These are phyloP conservation scores for Morus bassanus DNA, from an alignment of 2,797 vertebrate species.

Conservation along the genomic window DNA sequence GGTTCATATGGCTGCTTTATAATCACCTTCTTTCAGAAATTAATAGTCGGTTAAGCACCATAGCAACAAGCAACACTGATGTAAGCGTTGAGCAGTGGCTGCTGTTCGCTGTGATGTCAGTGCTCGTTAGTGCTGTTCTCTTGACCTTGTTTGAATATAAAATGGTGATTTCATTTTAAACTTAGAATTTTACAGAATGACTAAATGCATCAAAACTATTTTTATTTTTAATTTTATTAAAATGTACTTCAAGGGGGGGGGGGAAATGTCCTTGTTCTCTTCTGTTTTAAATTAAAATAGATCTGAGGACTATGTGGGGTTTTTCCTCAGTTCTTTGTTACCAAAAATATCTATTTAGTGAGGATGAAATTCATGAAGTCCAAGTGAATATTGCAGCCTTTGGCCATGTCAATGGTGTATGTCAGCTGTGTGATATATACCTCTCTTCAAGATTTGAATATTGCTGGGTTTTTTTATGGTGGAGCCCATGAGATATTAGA, in stretches of 20 bases:
- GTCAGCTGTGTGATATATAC: not conserved
- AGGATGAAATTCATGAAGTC: conserved; percentile 46
- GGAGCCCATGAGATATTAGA: not conserved
- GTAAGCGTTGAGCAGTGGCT: conserved; percentile 57
- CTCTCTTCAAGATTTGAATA: not conserved
- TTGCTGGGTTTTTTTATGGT: not conserved
- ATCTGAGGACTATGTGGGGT: not conserved
- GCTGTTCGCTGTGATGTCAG: conserved; percentile 71
- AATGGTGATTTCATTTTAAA: conserved; percentile 73
- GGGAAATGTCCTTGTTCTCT: not conserved
- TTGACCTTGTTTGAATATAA: conserved; percentile 76
- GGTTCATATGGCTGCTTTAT: conserved; percentile 73
- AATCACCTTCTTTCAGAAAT: conserved; percentile 79
- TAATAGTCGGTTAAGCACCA: conserved; percentile 76
- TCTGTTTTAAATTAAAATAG: conserved; percentile 51
- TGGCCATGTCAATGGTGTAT: not conserved
- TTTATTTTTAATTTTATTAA: conserved; percentile 67
- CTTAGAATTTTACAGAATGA: conserved; percentile 66
- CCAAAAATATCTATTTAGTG: conserved; percentile 24
- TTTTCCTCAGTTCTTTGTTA: conserved; percentile 37
- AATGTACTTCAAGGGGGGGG: conserved; percentile 21
- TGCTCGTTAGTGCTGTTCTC: conserved; percentile 63
- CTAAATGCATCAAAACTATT: conserved; percentile 44
- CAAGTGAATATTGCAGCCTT: not conserved
- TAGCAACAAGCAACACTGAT: conserved; percentile 74